These are phyloP conservation scores for Actinopyga echinites DNA, from an alignment of 53 echinoderm and acorn worm genomes.

Conservation along the genomic window DNA sequence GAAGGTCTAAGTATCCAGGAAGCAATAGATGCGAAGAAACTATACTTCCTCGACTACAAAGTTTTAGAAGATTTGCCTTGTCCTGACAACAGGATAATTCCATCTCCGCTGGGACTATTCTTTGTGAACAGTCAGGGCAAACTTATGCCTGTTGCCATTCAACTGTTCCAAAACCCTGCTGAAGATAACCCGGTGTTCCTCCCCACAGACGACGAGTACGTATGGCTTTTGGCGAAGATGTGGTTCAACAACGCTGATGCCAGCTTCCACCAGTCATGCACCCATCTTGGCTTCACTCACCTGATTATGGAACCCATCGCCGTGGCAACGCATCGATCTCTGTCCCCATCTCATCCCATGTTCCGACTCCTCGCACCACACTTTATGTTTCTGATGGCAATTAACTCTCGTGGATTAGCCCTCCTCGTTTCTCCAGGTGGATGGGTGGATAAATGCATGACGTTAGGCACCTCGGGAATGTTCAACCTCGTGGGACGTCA, in stretches of 20 bases:
- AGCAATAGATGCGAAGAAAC: conserved; percentile 53
- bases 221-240: conserved; percentile 88
- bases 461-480: conserved; percentile 69
- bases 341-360: conserved; percentile 89
- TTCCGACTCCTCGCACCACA: conserved; percentile 85
- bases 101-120: conserved; percentile 70
- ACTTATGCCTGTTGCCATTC: conserved; percentile 72
- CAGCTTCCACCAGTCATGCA: too few relatives aligned
- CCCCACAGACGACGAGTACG: conserved; percentile 75
- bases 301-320: conserved; percentile 75
- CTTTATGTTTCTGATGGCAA: conserved; percentile 78
- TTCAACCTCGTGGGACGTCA: conserved; percentile 64
- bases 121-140: conserved; percentile 66
- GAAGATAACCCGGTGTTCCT: conserved; percentile 78
- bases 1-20: conserved; percentile 64
- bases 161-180: conserved; percentile 63
- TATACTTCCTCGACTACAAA: conserved; percentile 57
- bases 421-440: conserved; percentile 64
- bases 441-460: conserved; percentile 75
- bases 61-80: conserved; percentile 44
- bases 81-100: background rate
- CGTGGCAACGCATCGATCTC: conserved; percentile 68
- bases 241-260: conserved; percentile 86
- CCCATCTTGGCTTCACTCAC: conserved; percentile 80
- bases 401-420: conserved; percentile 60